Evolutionary conservation across 2,113 vertebrate genomes (phyloP), one percentile per base, ranked within the genome.

Genomic region (Procavia capensis): DNA sequence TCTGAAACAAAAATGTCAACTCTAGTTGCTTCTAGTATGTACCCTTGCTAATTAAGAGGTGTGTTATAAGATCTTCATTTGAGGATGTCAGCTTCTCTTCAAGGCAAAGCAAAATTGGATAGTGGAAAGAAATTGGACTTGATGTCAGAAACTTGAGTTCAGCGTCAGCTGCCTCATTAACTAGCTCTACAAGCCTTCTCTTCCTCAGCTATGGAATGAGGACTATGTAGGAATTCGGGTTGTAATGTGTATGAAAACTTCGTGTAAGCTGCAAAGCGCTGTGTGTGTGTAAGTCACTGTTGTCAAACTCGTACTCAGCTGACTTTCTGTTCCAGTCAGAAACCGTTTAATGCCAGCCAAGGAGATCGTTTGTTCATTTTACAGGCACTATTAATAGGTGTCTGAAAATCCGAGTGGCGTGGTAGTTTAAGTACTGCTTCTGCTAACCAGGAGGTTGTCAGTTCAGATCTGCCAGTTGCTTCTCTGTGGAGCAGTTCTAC

Each of bases 1-100:
- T 87, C 75, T 88, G 54, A 95, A 50, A 84, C 79, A 75, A 29
- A 64, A 82, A 93, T 85, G 34, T 79, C 63, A 41, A 1, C 66
- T 78, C 25, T 27, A 83, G 22, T 89, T 57, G 68, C 93, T 86
- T 31, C 41, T 82, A 81, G 57, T 88, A 43, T n/a, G 13, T 7
- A 5, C 39, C 70, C 0, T 89, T 61, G 3, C 39, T 47, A 66
- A 24, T 64, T 64, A 45, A 85, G 70, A 16, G 13, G 43, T 43
- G 0, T 68, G 2, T 61, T 61, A 9, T 29, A 63, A 83, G 74
- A n/a, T 43, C 41, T 50, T 39, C 36, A 43, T 43, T 86, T 64
- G 66, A 72, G 79, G 63, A 10, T 43, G 17, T 39, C 39, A 75
- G 50, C 22, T 4, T 61, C 63, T 43, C 79, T 91, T 57, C 66